These are phyloP conservation scores for Sebastes aleutianus DNA, from an alignment of 2,797 vertebrate species.

Conservation along the genomic window DNA sequence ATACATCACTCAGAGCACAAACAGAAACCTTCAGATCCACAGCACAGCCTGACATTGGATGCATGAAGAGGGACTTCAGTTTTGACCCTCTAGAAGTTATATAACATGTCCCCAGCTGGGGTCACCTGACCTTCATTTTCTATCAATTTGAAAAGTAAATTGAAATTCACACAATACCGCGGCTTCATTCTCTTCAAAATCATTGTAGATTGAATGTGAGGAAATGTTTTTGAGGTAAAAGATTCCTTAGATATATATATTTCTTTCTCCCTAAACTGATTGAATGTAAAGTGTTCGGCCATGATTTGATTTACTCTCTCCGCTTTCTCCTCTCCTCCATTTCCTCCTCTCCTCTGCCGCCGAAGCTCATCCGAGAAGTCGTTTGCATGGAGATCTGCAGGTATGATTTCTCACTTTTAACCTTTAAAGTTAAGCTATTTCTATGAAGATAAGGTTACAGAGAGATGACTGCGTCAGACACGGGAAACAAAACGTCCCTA, in stretches of 20 bases:
- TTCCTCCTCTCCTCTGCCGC: constrained; percentile 32
- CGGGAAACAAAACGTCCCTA: not conserved
- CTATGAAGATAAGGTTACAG: not conserved
- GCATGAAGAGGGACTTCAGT: not conserved
- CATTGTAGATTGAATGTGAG: not conserved
- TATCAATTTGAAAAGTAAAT: constrained; percentile 11
- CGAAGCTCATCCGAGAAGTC: constrained; percentile 97
- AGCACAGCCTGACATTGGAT: not conserved
- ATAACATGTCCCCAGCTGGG: constrained; percentile 2
- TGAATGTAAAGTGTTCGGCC: not conserved
- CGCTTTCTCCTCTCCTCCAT: constrained; percentile 27
- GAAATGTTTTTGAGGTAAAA: not conserved
- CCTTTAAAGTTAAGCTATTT: not conserved
- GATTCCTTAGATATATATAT: not conserved
- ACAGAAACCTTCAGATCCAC: not conserved
- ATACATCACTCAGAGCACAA: not conserved
- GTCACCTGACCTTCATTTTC: not conserved
- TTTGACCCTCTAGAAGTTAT: not conserved
- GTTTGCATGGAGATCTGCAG: constrained; percentile 97
- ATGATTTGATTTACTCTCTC: constrained; percentile 44
- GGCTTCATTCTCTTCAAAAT: not conserved
- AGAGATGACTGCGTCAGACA: not conserved
- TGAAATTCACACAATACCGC: not conserved
- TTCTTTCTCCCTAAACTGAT: constrained; percentile 4
- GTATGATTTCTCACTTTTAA: constrained; percentile 72